phyloP scores from a whole-genome alignment of 1,140 invertebrate species.

The Musca domestica region DNA sequence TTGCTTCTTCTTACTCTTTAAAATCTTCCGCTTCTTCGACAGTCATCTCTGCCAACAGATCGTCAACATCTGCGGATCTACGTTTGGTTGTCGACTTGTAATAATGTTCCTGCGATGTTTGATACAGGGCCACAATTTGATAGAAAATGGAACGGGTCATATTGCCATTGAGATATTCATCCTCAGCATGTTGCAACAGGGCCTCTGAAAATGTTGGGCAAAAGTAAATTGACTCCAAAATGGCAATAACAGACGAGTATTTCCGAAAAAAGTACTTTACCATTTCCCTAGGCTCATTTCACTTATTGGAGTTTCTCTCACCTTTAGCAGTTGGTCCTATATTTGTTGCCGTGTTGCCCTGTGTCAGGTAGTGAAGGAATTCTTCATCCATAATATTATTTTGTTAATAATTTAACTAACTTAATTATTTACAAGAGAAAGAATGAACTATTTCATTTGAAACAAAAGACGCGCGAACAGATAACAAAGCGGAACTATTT shows the following conservation, averaged over 20 bases:
- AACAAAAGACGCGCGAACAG: too few relatives aligned
- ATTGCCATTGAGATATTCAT: conserved; percentile 41
- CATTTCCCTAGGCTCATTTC: too few relatives aligned
- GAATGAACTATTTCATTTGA: too few relatives aligned
- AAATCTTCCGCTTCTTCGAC: conserved; percentile 32
- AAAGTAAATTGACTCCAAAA: too few relatives aligned
- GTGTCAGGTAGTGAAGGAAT: conserved; percentile 19
- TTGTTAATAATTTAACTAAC: too few relatives aligned
- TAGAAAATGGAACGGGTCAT: conserved; percentile 40
- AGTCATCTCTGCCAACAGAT: conserved; percentile 31
- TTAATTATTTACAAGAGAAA: too few relatives aligned
- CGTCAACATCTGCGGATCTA: conserved; percentile 3
- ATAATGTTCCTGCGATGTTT: conserved; percentile 34
- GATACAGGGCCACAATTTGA: conserved; percentile 41
- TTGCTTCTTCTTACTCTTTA: conserved; percentile 38
- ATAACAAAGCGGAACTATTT: too few relatives aligned
- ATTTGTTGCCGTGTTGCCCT: conserved; percentile 4
- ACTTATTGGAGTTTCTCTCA: too few relatives aligned
- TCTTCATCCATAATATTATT: conserved; percentile 25
- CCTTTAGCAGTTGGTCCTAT: conserved; percentile 25
- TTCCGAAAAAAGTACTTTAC: too few relatives aligned
- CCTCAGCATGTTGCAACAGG: conserved; percentile 30
- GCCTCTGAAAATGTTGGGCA: conserved; percentile 23
- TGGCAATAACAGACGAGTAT: too few relatives aligned
- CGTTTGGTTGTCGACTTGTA: conserved; percentile 6